Conservation (phyloP, 2,797 vertebrate species). For the Cygnus olor region DNA sequence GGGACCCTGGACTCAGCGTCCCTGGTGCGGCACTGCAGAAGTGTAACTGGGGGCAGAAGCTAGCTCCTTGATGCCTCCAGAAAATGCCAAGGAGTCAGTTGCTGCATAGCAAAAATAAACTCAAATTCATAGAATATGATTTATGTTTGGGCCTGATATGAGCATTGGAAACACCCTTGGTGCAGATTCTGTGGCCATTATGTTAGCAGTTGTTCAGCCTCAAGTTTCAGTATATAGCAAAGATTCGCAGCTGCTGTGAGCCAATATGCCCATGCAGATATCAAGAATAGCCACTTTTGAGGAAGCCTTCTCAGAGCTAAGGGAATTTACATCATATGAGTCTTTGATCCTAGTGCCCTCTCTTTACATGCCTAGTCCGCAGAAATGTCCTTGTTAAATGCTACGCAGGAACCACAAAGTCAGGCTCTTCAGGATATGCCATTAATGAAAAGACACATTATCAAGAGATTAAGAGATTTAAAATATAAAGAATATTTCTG, state of each 20-base stretch:
- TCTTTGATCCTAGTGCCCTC: not conserved
- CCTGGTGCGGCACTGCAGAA: fast-evolving
- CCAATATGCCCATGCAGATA: not conserved
- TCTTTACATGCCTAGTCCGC: not conserved
- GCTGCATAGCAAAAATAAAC: not conserved
- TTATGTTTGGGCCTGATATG: not conserved
- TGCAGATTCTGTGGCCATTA: not conserved
- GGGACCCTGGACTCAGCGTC: not conserved
- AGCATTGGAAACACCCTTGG: not conserved
- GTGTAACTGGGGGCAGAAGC: not conserved
- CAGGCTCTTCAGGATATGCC: not conserved
- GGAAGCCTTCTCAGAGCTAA: not conserved
- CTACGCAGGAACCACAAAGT: not conserved
- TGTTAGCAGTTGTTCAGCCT: not conserved
- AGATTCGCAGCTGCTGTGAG: not conserved
- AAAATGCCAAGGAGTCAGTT: not conserved
- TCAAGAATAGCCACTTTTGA: not conserved
- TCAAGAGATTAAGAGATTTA: not conserved
- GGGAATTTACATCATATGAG: not conserved
- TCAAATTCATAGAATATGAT: not conserved
- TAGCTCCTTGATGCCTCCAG: not conserved
- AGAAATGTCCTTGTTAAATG: not conserved
- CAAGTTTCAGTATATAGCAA: fast-evolving
- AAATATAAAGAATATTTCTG: not conserved
- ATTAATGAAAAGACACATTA: not conserved